Base-by-base conservation (phyloP, 2,797 vertebrate genomes). In the Gymnocypris eckloni region DNA sequence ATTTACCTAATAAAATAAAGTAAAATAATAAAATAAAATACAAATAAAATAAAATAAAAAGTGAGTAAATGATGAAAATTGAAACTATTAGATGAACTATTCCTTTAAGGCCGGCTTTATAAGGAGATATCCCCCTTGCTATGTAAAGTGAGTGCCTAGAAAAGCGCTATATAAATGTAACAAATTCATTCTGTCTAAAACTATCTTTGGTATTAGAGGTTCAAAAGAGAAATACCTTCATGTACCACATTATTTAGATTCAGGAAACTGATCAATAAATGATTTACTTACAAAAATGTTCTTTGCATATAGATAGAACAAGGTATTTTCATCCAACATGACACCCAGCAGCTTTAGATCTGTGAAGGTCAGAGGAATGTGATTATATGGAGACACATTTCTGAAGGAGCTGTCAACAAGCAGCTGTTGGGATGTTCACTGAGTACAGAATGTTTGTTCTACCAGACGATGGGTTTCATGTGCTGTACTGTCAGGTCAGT, bases 391-490 rank as follows among this genome's bases (percentile, higher is more conserved):
- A 66, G 41, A 48, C 52, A 9, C 9, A 72, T 37, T 37, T 61
- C 8, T 50, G 22, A 66, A 66, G 50, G 50, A 20, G 15, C 7
- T 67, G 61, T 6, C 25, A 37, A 70, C 2, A 8, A 81, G 28
- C 48, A 70, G 22, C 73, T 77, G 82, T 22, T 3, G n/a, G 41
- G 54, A 78, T 41, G 11, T 54, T 69, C 66, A 52, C 52, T 25
- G 8, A 45, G 20, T 28, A 64, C 83, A 45, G 43, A 83, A 15
- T 61, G 61, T 67, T 77, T 83, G 64, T 77, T 22, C 61, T 20
- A 69, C 6, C 33, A 54, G 39, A 78, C 12, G 48, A 69, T 6
- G 64, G 11, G 59, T 41, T 78, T 52, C 16, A 43, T n/a, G 6
- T 6, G 37, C 6, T 41, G 45, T 56, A 56, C 13, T 43, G 82